phyloP scores from a whole-genome alignment of 2,113 vertebrate genomes.

The Gyps fulvus region DNA sequence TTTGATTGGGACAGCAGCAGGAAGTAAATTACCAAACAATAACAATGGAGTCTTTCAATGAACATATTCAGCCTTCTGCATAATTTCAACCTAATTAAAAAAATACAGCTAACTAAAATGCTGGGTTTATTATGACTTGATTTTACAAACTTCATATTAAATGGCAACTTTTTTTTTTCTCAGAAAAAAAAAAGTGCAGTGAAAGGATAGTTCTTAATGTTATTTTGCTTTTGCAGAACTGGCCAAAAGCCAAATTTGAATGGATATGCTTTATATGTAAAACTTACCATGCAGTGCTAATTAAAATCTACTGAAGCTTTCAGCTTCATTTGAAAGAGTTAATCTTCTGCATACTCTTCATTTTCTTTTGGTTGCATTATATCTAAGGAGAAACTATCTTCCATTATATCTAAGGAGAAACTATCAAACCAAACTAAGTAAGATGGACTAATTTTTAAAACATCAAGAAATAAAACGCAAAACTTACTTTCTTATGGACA shows the following conservation, averaged over 20 bases:
- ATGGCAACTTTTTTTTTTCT: background rate
- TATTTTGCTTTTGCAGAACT: background rate
- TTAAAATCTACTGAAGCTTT: conserved; percentile 65
- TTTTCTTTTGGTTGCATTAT: background rate
- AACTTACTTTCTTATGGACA: background rate
- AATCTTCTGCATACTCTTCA: background rate
- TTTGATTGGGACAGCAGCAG: background rate
- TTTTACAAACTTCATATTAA: background rate
- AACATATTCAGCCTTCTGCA: background rate
- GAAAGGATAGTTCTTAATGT: background rate
- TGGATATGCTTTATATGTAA: background rate
- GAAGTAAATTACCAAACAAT: background rate
- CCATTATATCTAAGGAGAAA: background rate
- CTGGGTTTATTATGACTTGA: background rate
- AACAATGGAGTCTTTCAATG: background rate
- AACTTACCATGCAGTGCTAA: conserved; percentile 54
- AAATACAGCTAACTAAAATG: background rate
- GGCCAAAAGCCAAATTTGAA: conserved; percentile 40
- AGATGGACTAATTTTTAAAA: background rate
- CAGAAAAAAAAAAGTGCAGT: background rate
- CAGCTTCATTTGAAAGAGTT: conserved; percentile 39
- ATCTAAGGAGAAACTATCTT: background rate
- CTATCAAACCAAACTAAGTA: background rate
- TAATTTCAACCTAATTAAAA: background rate
- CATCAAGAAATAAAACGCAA: background rate